Percentiles rank a stretch among this genome's conserved stretches.
Conservation (phyloP, 92 coral and sea anemone genomes). For the Montipora capitata region DNA sequence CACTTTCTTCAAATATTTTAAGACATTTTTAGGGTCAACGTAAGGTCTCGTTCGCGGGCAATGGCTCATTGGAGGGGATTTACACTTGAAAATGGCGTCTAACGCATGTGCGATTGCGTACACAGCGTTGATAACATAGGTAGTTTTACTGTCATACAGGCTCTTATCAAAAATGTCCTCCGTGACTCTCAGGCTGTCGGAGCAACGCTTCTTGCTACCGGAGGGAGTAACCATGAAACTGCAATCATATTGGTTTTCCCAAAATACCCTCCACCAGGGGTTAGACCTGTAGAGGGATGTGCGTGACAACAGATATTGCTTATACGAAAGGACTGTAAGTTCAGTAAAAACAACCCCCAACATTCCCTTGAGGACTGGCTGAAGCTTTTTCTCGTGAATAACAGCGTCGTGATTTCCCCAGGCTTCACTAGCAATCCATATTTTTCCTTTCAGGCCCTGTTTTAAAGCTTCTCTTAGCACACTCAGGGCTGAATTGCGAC, state of each 20-base stretch:
- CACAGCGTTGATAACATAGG: constrained; percentile 88
- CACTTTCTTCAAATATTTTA: constrained; percentile 68
- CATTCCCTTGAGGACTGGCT: constrained; percentile 73
- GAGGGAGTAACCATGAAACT: constrained; percentile 40
- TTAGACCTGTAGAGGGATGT: constrained; percentile 71
- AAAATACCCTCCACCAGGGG: constrained; percentile 83
- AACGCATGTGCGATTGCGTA: constrained; percentile 93
- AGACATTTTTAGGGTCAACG: constrained; percentile 67
- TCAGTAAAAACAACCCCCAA: constrained; percentile 79
- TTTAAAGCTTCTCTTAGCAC: constrained; percentile 68
- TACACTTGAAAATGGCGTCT: constrained; percentile 75
- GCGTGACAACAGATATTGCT: constrained; percentile 57
- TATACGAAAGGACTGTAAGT: constrained; percentile 61
- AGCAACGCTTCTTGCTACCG: constrained; percentile 41
- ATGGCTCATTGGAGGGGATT: constrained; percentile 37
- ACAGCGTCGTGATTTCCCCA: constrained; percentile 67
- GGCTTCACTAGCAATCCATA: constrained; percentile 93
- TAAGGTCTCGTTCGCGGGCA: constrained; percentile 73
- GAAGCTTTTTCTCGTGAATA: constrained; percentile 14
- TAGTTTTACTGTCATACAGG: constrained; percentile 74
- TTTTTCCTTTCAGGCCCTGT: constrained; percentile 63
- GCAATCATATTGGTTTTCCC: constrained; percentile 78
- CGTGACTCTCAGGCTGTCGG: constrained; percentile 46
- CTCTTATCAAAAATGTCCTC: constrained; percentile 45
- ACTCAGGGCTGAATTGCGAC: neutral